Percentiles rank a stretch among this genome's conserved stretches.
These are phyloP conservation scores for Thyatira batis DNA, from an alignment of 2,888 invertebrate species.

Conservation along the genomic window DNA sequence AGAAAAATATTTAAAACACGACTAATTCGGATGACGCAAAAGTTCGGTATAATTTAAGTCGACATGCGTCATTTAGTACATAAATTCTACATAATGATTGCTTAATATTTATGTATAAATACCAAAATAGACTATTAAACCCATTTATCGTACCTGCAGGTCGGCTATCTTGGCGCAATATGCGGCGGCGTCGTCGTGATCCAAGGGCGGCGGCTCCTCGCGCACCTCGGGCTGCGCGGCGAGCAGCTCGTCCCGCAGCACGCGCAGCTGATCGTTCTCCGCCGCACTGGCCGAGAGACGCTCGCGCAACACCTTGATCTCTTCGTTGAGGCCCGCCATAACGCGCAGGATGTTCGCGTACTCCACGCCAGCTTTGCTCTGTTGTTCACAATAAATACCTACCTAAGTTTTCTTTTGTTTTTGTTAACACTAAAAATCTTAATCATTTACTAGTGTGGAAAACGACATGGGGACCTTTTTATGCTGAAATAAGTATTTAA, in stretches of 20 bases:
- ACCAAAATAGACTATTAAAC: no score
- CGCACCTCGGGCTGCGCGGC: constrained; percentile 50
- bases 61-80: no score
- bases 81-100: background rate
- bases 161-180: constrained; percentile 59
- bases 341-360: constrained; percentile 74
- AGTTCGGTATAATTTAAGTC: no score
- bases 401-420: no score
- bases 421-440: no score
- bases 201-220: constrained; percentile 35
- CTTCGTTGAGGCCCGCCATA: constrained; percentile 75
- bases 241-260: constrained; percentile 68
- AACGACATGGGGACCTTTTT: no score
- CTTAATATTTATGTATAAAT: background rate
- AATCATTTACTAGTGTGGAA: no score
- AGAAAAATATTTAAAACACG: background rate
- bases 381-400: background rate
- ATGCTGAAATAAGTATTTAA: no score
- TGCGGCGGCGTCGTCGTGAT: constrained; percentile 50
- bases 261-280: constrained; percentile 65
- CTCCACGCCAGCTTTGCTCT: constrained; percentile 70
- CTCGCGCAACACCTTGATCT: constrained; percentile 68
- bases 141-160: constrained; percentile 55
- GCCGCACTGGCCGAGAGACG: constrained; percentile 46
- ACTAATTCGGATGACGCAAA: background rate